phyloP scores from a whole-genome alignment of 2,888 invertebrate species.

The Callimorpha dominula region DNA sequence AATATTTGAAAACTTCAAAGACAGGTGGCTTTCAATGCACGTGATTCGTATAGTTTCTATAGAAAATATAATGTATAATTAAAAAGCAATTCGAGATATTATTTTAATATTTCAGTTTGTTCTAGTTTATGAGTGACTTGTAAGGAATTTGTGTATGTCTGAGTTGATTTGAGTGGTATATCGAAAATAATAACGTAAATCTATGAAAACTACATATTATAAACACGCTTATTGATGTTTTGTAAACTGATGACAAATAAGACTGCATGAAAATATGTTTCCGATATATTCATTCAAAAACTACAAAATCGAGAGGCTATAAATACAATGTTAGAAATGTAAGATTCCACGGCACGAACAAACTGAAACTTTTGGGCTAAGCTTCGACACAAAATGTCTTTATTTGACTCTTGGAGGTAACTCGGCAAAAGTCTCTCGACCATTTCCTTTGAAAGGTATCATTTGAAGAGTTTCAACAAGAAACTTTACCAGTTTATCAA shows the following conservation, averaged over 20 bases:
- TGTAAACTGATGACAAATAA: neutral
- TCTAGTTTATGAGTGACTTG: neutral
- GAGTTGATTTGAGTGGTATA: neutral
- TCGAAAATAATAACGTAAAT: neutral
- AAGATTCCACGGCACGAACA: conserved; percentile 34
- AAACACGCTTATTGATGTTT: neutral
- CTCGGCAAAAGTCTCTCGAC: conserved; percentile 40
- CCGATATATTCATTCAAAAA: conserved; percentile 24
- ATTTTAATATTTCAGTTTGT: neutral
- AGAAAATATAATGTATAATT: neutral
- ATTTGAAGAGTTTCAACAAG: conserved; percentile 56
- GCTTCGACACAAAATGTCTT: conserved; percentile 58
- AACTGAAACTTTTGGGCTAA: conserved; percentile 51
- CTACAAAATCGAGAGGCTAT: conserved; percentile 46
- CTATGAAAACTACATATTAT: neutral
- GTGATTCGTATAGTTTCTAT: neutral
- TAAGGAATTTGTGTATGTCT: neutral
- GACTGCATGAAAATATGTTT: conserved; percentile 1
- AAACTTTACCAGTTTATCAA: conserved; percentile 64
- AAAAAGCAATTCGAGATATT: neutral
- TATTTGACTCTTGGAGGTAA: conserved; percentile 61
- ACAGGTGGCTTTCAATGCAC: neutral
- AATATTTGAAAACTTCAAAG: neutral
- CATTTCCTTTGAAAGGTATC: conserved; percentile 60
- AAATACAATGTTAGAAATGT: conserved; percentile 49